Base-by-base conservation (phyloP, 1,140 invertebrate genomes). In the Ceratina australensis region DNA sequence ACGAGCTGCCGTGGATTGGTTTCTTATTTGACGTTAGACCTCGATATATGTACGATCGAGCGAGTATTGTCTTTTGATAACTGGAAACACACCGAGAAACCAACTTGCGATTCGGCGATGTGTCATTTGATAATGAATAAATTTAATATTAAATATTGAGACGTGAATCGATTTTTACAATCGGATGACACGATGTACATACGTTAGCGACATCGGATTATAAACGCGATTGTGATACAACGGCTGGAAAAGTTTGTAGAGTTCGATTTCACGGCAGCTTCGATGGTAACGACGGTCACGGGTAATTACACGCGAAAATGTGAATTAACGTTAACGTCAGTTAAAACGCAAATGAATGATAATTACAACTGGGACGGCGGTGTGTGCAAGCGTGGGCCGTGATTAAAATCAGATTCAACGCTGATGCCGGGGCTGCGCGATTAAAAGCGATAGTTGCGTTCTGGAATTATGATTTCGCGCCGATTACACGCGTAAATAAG, bases 331-430 rank as follows among this genome's bases (percentile, higher is more conserved):
- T 64, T 73, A 65, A 65, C 15, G n/a, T 16, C 50, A 54, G 26
- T 52, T 49, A 33, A 64, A 73, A 52, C 28, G 28, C 28, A 42
- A 65, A 73, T 24, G 59, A 72, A 64, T 52, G 71, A 54, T 64
- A 73, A 73, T 73, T 54, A 64, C 26, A 64, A 20, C 10, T 5
- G 20, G n/a, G 28, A 52, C n/a, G 65, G 10, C n/a, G n/a, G n/a
- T n/a, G n/a, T 2, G 16, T 16, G 16, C 26, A 66, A 49, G n/a
- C 15, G 20, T 28, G 10, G 26, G n/a, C 24, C n/a, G 66, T 56
- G 24, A 54, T 56, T 54, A 33, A 68, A 54, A 68, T 56, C 18
- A 26, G 57, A 69, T 33, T 22, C 26, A 54, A 57, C 20, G 52
- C 33, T 56, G 20, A 49, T 22, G 13, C 20, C 20, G 47, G 0